A percentile compares a stretch with the other conserved stretches of the same genome.
Evolutionary conservation across 1,140 invertebrate species (phyloP).

Genomic region (Zaprionus inermis): DNA sequence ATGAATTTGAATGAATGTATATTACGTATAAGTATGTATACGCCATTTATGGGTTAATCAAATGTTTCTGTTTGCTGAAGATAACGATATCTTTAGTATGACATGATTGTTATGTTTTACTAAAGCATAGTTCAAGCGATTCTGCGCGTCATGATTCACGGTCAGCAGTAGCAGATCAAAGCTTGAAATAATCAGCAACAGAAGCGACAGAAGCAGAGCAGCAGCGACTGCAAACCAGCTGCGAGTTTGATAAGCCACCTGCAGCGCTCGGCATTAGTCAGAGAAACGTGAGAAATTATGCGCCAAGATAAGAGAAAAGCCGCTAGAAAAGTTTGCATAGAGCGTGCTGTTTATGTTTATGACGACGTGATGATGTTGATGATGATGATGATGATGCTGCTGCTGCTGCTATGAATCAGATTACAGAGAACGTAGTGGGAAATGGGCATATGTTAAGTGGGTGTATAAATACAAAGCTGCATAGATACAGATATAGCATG

Average conservation of each 20-base stretch:
- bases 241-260: slow-evolving; percentile 60
- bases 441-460: neutral
- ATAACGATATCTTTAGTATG: slow-evolving; percentile 24
- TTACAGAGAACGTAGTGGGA: neutral
- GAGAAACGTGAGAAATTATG: slow-evolving; percentile 73
- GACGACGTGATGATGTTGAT: slow-evolving; percentile 5
- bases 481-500: too few species aligned
- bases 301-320: slow-evolving; percentile 49
- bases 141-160: slow-evolving; percentile 30
- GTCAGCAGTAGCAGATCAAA: neutral
- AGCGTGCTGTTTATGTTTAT: slow-evolving; percentile 46
- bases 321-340: slow-evolving; percentile 38
- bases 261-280: slow-evolving; percentile 64
- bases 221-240: slow-evolving; percentile 32
- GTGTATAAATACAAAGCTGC: neutral
- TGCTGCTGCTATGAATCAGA: slow-evolving; percentile 7
- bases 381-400: neutral
- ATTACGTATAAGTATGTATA: neutral
- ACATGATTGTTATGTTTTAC: slow-evolving; percentile 12
- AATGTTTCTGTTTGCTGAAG: slow-evolving; percentile 14
- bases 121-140: slow-evolving; percentile 8
- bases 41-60: neutral
- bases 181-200: slow-evolving; percentile 41
- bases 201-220: slow-evolving; percentile 30
- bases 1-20: neutral